Evolutionary conservation across 2,888 invertebrate genomes (phyloP).

Genomic region (Drosophila limbata): DNA sequence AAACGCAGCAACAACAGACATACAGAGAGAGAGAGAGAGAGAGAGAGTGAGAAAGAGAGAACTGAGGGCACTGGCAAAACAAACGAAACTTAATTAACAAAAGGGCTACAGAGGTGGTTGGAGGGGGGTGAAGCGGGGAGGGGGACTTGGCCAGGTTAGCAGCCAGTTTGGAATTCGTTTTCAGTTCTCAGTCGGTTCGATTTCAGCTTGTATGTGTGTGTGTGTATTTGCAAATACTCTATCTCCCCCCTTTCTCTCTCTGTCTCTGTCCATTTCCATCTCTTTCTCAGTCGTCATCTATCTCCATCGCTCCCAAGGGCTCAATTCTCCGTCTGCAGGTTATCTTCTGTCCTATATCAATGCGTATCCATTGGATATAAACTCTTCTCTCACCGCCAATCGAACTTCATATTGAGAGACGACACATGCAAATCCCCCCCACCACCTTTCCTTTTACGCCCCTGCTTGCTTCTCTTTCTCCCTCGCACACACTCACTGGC

Average conservation of each 20-base stretch:
- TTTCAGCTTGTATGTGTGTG: constrained; percentile 37
- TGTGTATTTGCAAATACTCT: constrained; percentile 15
- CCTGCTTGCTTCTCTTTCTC: background rate
- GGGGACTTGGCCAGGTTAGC: constrained; percentile 14
- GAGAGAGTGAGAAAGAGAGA: constrained; percentile 14
- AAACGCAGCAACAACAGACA: constrained; percentile 27
- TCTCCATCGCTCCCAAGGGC: constrained; percentile 57
- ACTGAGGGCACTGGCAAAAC: constrained; percentile 68
- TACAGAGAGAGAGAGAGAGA: background rate
- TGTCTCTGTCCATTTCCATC: background rate
- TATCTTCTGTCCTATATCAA: constrained; percentile 71
- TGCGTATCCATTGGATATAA: constrained; percentile 76
- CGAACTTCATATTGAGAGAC: background rate
- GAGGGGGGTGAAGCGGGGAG: background rate
- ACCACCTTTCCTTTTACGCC: background rate
- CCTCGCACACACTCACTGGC: background rate
- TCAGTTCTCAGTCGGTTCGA: constrained; percentile 33
- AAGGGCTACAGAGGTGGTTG: constrained; percentile 49
- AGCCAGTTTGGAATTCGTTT: constrained; percentile 40
- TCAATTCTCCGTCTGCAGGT: constrained; percentile 44
- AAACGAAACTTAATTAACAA: constrained; percentile 83
- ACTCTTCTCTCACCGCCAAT: background rate
- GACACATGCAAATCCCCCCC: constrained; percentile 50
- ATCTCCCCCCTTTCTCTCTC: background rate
- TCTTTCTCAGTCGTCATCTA: constrained; percentile 1